phyloP scores from a whole-genome alignment of 2,113 vertebrate species.

The Ictidomys tridecemlineatus region DNA sequence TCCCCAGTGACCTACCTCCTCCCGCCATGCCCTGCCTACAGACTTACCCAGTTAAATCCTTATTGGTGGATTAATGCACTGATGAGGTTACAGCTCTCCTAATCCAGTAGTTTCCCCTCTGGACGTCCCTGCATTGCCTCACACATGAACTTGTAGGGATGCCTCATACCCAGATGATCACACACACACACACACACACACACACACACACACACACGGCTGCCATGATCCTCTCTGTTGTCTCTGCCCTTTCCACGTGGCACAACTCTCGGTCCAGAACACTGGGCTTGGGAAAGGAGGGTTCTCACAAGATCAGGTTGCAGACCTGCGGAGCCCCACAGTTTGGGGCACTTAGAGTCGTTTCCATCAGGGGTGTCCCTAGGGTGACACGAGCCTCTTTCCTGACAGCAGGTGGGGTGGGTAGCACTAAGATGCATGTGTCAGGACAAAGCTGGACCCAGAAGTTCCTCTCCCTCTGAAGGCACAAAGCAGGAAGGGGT shows the following conservation, averaged over 20 bases:
- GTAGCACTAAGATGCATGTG: not conserved
- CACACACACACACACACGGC: not conserved
- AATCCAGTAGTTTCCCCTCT: too few relatives aligned
- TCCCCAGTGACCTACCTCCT: too few relatives aligned
- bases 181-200: not conserved
- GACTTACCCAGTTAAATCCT: too few relatives aligned
- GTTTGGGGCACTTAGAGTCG: not conserved
- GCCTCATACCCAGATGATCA: too few relatives aligned
- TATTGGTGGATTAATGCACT: too few relatives aligned
- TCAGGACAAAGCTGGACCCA: not conserved
- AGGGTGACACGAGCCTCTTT: too few relatives aligned
- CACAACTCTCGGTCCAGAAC: fast-evolving
- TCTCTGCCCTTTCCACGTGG: not conserved
- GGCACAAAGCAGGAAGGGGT: not conserved
- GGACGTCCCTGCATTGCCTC: too few relatives aligned
- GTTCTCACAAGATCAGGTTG: not conserved
- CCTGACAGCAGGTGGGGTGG: not conserved
- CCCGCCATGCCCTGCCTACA: too few relatives aligned
- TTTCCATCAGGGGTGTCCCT: too few relatives aligned
- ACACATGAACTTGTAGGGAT: too few relatives aligned
- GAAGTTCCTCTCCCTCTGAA: not conserved
- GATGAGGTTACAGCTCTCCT: too few relatives aligned
- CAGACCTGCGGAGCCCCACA: not conserved
- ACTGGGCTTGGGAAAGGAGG: not conserved
- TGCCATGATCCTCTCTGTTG: fast-evolving